Percentiles rank a stretch among this genome's conserved stretches.
These are phyloP conservation scores for Eupelmus urozonus DNA, from an alignment of 2,888 invertebrate species.

Conservation along the genomic window DNA sequence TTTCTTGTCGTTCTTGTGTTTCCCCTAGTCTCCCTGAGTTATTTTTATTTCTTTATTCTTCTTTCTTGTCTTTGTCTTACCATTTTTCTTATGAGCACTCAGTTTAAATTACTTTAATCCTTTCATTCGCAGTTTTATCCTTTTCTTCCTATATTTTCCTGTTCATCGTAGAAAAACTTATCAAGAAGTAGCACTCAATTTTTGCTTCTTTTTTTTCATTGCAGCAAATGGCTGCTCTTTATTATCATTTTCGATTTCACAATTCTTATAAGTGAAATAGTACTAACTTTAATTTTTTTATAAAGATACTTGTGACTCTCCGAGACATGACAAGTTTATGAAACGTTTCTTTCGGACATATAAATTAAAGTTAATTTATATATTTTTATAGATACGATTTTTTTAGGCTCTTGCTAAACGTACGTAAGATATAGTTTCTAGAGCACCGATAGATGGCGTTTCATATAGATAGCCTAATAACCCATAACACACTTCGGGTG, in stretches of 20 bases:
- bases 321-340: too few relatives aligned
- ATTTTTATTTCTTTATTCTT: conserved; percentile 14
- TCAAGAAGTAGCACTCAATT: neutral
- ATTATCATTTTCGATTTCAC: conserved; percentile 12
- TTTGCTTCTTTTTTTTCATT: conserved; percentile 12
- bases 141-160: neutral
- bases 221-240: conserved; percentile 19
- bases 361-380: too few relatives aligned
- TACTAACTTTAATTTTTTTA: too few relatives aligned
- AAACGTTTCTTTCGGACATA: too few relatives aligned
- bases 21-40: neutral
- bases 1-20: neutral
- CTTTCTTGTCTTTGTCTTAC: conserved; percentile 6
- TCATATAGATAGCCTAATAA: too few relatives aligned
- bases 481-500: too few relatives aligned
- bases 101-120: conserved; percentile 53
- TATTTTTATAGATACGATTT: too few relatives aligned
- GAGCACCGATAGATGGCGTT: too few relatives aligned
- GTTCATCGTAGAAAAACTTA: conserved; percentile 34
- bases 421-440: too few relatives aligned
- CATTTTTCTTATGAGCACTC: conserved; percentile 28
- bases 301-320: too few relatives aligned
- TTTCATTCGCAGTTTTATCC: neutral
- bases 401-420: too few relatives aligned
- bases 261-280: neutral